Evolutionary conservation across 2,888 invertebrate species (phyloP), one percentile per base, ranked within the genome.

Genomic region (Ectobius pallidus): DNA sequence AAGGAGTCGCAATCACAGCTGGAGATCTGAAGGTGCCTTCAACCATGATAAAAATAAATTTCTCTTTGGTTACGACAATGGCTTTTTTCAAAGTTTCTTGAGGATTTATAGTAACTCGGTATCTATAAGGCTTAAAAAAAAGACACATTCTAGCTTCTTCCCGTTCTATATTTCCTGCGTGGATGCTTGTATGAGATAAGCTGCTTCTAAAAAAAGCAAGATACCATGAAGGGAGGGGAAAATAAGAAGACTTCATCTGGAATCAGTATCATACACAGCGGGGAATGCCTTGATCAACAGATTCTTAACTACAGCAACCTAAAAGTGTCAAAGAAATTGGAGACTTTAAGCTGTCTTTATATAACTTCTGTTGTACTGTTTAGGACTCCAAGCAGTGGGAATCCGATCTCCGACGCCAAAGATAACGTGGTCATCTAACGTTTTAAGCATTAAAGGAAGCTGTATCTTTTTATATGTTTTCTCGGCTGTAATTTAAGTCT

Each of bases 321-420:
- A 46, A 25, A 27, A 65, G 44, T 46, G 46, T 65, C 65, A 65
- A 46, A 46, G 65, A 46, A 65, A 22, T 39, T 22, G 42, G 42
- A 25, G 39, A 63, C 16, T 42, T 63, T 34, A 63, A 42, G 25
- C 63, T 39, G 34, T n/a, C n/a, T n/a, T n/a, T n/a, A n/a, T n/a
- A n/a, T n/a, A n/a, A n/a, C n/a, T n/a, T n/a, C n/a, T n/a, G n/a
- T n/a, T n/a, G n/a, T n/a, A n/a, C n/a, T n/a, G n/a, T n/a, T n/a
- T n/a, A n/a, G n/a, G n/a, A n/a, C n/a, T n/a, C n/a, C n/a, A n/a
- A n/a, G n/a, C n/a, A n/a, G n/a, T 34, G 34, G 34, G n/a, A n/a
- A 30, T 30, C 2, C 16, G 16, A 25, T 3, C n/a, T 30, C 30
- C 30, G 58, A 58, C 16, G 58, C n/a, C 30, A 58, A 30, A 42